Conservation (phyloP, 2,888 invertebrate genomes). For the Coecobrya sp. region DNA sequence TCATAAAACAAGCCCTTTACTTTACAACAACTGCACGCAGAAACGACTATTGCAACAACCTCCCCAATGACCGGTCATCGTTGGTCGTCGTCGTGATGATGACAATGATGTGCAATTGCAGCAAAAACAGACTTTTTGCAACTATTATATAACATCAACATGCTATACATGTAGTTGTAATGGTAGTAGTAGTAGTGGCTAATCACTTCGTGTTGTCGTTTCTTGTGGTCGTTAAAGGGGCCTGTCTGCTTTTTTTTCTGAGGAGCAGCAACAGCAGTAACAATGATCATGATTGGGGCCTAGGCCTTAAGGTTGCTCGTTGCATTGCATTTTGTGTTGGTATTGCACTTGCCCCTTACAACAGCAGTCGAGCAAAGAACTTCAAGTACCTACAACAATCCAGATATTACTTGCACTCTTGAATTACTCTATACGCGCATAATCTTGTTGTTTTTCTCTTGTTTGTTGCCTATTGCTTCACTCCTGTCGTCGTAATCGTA, state of each 20-base stretch:
- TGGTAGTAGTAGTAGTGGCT: conserved; percentile 15
- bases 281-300: conserved; percentile 12
- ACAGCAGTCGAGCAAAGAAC: conserved; percentile 26
- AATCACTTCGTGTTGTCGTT: conserved; percentile 2
- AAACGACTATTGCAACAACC: conserved; percentile 32
- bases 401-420: background rate
- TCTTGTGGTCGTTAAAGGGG: conserved; percentile 9
- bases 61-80: conserved; percentile 54
- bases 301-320: conserved; percentile 66
- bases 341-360: conserved; percentile 81
- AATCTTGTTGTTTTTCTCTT: conserved; percentile 54
- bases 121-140: conserved; percentile 18
- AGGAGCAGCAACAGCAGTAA: background rate
- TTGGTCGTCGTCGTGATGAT: conserved; percentile 36
- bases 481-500: conserved; percentile 57
- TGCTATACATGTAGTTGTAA: background rate
- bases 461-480: conserved; percentile 69
- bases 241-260: background rate
- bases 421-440: background rate
- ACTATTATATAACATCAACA: conserved; percentile 17
- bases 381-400: background rate
- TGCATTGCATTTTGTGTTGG: too few relatives aligned
- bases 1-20: conserved; percentile 46
- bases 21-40: conserved; percentile 16
- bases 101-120: conserved; percentile 41